Evolutionary conservation across 30 jellyfish, hydroid and myxozoan species (phyloP), one percentile per base, ranked within the genome.

Genomic region (Turritopsis rubra): DNA sequence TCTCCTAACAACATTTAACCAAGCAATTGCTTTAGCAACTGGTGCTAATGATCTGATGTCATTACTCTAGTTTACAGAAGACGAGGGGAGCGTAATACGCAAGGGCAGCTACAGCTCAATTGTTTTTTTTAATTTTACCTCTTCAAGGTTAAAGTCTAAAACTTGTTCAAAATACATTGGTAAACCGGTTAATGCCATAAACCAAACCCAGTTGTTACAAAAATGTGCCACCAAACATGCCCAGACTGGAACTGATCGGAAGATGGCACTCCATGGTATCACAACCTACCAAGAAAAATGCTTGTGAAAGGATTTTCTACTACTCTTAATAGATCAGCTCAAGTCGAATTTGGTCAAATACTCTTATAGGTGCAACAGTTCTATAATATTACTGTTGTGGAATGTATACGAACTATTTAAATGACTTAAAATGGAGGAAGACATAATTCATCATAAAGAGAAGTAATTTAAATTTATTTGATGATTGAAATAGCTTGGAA

Each of bases 141-240:
- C 82, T 68, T 85, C 76, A 29, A 85, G 72, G 24, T 89, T 85
- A 71, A 90, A 90, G 66, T 85, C 86, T 60, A 90, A 84, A 16
- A 90, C 97, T 30, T 90, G 92, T 73, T 90, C 86, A 83, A 90
- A 90, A 68, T 83, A 90, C 28, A 75, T 72, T 22, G 97, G 97
- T 17, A 90, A 82, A 18, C 95, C 84, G 7, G 97, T 90, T 9
- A 90, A 90, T 68, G 80, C 75, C 28, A 93, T 90, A 72, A 85
- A 90, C 54, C 81, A 85, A 5, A 81, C 65, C 97, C 97, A 90
- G 60, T 86, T 90, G 73, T 81, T 83, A 53, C 97, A 90, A 16
- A 86, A 21, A 75, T 86, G 83, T 0, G 93, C 75, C 18, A 90
- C 75, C 71, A 90, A 71, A 21, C 86, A 66, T 17, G 95, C 86